Percentiles rank a stretch among this genome's conserved stretches.
Conservation (phyloP, 2,797 vertebrate genomes). For the Notamacropus eugenii region DNA sequence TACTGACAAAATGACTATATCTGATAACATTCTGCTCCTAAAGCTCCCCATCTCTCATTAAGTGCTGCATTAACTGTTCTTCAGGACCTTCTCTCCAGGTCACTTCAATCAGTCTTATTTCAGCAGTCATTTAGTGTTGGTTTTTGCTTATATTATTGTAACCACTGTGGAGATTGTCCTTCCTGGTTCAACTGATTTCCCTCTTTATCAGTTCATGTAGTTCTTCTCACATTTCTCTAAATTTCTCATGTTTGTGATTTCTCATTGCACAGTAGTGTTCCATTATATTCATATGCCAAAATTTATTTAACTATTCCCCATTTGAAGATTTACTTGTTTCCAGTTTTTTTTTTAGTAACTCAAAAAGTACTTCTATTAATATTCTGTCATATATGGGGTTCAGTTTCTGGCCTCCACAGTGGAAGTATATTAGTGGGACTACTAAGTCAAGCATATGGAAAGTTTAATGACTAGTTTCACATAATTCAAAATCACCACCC, state of each 20-base stretch:
- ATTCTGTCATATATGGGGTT: neutral
- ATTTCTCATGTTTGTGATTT: neutral
- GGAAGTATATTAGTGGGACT: neutral
- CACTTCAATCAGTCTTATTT: neutral
- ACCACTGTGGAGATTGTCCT: neutral
- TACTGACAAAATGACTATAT: neutral
- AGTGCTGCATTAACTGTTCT: neutral
- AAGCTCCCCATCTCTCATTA: neutral
- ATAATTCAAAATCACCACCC: neutral
- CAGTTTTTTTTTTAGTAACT: neutral
- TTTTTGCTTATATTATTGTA: neutral
- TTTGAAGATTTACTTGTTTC: neutral
- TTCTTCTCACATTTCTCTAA: neutral
- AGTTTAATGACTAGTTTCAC: neutral
- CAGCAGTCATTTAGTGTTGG: neutral
- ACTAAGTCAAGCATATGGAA: neutral
- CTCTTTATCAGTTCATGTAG: neutral
- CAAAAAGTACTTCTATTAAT: neutral
- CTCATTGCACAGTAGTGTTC: neutral
- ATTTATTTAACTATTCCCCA: neutral
- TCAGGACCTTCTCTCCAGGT: neutral
- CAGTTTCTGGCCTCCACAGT: neutral
- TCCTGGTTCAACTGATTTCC: neutral
- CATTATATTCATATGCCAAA: neutral
- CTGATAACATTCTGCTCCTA: neutral